Evolutionary conservation across 2,888 invertebrate genomes (phyloP).

Genomic region (Leucophenga maculata): DNA sequence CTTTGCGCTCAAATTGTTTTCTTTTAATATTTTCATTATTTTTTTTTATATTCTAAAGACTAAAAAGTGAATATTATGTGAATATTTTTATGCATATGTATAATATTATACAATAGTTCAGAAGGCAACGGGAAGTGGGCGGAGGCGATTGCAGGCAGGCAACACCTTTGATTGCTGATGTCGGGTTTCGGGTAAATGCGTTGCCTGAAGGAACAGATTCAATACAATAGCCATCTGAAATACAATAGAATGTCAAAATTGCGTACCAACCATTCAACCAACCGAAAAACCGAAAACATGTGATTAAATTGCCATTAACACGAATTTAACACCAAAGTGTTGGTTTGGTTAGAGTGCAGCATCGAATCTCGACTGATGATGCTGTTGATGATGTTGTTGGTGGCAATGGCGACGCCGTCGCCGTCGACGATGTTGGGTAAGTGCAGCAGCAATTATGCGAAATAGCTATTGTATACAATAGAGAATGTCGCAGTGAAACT

Average conservation of each 20-base stretch:
- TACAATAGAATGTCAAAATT: not conserved
- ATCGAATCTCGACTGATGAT: not conserved
- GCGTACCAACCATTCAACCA: not conserved
- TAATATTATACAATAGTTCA: not conserved
- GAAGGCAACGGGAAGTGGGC: too few species aligned
- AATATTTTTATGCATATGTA: not conserved
- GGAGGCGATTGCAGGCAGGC: too few species aligned
- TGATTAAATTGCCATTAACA: conserved; percentile 59
- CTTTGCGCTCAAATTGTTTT: not conserved
- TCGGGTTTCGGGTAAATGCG: too few species aligned
- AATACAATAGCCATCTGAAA: not conserved
- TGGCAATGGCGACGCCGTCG: too few species aligned
- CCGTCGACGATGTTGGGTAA: not conserved
- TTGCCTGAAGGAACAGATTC: too few species aligned
- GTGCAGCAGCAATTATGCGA: conserved; percentile 9
- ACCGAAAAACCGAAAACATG: conserved; percentile 47
- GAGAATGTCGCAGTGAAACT: not conserved
- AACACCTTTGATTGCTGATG: not conserved
- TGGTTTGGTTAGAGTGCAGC: not conserved
- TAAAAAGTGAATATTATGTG: not conserved
- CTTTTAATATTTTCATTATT: not conserved
- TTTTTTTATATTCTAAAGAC: too few species aligned
- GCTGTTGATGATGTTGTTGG: too few species aligned
- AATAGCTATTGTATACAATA: not conserved
- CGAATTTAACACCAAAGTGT: conserved; percentile 53